phyloP scores from a whole-genome alignment of 2,797 vertebrate genomes.

The Lagorchestes hirsutus region DNA sequence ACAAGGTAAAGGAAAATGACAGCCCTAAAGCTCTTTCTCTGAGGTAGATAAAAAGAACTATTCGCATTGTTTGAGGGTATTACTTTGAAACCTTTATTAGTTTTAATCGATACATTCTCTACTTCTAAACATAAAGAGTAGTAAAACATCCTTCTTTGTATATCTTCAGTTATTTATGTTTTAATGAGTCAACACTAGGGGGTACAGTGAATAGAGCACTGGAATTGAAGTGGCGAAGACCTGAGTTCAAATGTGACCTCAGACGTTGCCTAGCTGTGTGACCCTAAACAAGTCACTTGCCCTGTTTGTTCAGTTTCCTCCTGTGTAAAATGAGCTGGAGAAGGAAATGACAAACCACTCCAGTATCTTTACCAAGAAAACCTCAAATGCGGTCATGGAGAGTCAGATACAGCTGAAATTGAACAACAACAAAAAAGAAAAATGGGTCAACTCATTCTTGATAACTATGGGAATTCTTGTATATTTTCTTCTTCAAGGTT shows the following conservation, averaged over 20 bases:
- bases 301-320: background rate
- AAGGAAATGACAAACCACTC: background rate
- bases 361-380: background rate
- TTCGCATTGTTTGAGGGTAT: background rate
- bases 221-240: background rate
- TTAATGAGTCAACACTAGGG: too few species aligned
- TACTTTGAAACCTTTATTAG: background rate
- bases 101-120: background rate
- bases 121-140: background rate
- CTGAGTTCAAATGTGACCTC: background rate
- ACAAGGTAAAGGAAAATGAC: background rate
- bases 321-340: background rate
- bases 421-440: background rate
- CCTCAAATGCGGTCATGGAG: background rate
- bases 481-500: background rate
- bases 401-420: background rate
- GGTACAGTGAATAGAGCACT: background rate
- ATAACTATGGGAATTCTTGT: background rate
- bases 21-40: background rate
- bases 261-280: background rate
- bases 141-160: background rate
- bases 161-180: background rate
- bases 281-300: background rate
- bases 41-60: background rate
- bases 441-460: background rate